A percentile compares a stretch with the other conserved stretches of the same genome.
These are phyloP conservation scores for Eulemur mongoz DNA, from an alignment of 2,797 vertebrate species.

Conservation along the genomic window DNA sequence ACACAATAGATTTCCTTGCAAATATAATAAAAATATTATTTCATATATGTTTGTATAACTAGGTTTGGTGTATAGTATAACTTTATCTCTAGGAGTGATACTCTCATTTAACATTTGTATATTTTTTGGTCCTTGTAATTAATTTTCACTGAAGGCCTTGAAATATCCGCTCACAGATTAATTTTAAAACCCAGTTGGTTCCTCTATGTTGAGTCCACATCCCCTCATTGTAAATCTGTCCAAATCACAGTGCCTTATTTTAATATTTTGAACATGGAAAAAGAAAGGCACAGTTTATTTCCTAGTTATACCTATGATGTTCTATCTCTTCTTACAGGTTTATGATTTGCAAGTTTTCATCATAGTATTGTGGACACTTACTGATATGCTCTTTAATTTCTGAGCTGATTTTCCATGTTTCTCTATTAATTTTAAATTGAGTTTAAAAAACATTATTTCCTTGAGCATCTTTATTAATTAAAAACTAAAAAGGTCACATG, in stretches of 20 bases:
- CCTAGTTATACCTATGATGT: rapidly evolving
- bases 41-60: neutral
- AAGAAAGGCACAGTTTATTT: neutral
- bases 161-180: neutral
- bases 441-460: neutral
- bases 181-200: neutral
- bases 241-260: neutral
- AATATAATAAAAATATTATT: neutral
- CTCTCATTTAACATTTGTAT: neutral
- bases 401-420: neutral
- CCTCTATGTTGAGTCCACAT: neutral
- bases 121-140: neutral
- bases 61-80: neutral
- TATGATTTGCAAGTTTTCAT: neutral
- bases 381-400: neutral
- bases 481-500: neutral
- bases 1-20: neutral
- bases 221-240: neutral
- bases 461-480: neutral
- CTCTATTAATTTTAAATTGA: neutral
- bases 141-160: neutral
- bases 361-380: neutral
- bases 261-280: rapidly evolving
- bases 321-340: neutral
- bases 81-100: neutral